Evolutionary conservation across 1,140 invertebrate genomes (phyloP).

Genomic region (Eurytemora carolleeae): DNA sequence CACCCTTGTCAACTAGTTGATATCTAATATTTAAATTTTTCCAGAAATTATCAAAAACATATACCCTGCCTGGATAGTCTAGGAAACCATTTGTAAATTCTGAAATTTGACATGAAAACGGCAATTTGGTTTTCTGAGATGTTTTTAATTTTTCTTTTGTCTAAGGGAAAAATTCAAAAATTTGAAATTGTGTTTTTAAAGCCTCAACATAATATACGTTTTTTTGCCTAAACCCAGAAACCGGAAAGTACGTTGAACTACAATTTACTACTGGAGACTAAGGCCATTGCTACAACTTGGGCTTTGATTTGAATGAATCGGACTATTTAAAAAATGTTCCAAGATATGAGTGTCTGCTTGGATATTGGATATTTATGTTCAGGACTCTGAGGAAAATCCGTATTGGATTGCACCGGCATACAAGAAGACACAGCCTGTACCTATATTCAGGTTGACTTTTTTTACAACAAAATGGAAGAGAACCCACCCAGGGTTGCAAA

Average conservation of each 20-base stretch:
- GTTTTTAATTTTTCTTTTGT: too few species aligned
- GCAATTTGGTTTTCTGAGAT: too few species aligned
- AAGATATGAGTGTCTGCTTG: not conserved
- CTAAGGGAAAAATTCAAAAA: too few species aligned
- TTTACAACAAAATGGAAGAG: too few species aligned
- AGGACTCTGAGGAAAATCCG: slow-evolving; percentile 73
- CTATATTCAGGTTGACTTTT: slow-evolving; percentile 41
- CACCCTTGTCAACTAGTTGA: not conserved
- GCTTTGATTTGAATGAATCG: not conserved
- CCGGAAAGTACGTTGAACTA: not conserved
- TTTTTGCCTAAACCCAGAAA: not conserved
- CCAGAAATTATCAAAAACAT: not conserved
- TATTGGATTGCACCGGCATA: slow-evolving; percentile 89
- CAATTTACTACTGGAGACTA: not conserved
- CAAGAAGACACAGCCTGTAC: slow-evolving; percentile 54
- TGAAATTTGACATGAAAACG: too few species aligned
- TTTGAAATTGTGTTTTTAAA: too few species aligned
- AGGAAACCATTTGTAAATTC: too few species aligned
- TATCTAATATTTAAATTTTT: not conserved
- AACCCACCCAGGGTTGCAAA: too few species aligned
- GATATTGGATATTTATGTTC: not conserved
- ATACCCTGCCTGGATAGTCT: too few species aligned
- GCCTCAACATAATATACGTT: not conserved
- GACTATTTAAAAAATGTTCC: not conserved
- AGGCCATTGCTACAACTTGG: not conserved